These are phyloP conservation scores for Astropecten irregularis DNA, from an alignment of 53 echinoderm and acorn worm species.

Conservation along the genomic window DNA sequence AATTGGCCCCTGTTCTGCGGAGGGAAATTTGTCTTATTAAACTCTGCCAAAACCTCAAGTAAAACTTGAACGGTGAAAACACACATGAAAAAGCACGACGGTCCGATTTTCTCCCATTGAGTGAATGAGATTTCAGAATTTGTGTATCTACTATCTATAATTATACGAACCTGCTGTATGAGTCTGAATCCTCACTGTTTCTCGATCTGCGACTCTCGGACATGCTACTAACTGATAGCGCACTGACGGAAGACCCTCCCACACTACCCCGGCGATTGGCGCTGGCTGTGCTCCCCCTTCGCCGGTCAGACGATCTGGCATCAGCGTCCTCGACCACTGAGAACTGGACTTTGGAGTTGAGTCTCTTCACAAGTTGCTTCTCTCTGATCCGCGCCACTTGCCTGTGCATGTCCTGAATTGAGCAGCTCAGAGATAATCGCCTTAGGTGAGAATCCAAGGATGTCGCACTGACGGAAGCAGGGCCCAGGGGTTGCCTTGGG, in stretches of 20 bases:
- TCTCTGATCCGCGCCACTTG: slow-evolving; percentile 4
- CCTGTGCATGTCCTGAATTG: slow-evolving; percentile 37
- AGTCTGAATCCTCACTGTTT: slow-evolving; percentile 17
- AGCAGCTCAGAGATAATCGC: slow-evolving; percentile 12
- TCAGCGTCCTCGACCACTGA: slow-evolving; percentile 42
- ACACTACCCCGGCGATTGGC: slow-evolving; percentile 1
- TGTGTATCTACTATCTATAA: too few species aligned
- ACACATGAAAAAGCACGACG: too few species aligned
- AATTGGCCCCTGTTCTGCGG: too few species aligned
- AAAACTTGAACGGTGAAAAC: too few species aligned
- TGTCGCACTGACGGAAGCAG: not conserved
- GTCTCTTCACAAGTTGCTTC: slow-evolving; percentile 24
- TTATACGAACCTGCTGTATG: slow-evolving; percentile 30
- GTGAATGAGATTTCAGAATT: too few species aligned
- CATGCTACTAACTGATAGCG: not conserved
- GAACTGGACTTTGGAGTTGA: slow-evolving; percentile 46
- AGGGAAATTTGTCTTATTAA: too few species aligned
- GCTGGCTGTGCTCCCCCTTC: not conserved
- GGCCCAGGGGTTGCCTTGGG: not conserved
- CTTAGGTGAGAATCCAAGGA: slow-evolving; percentile 1
- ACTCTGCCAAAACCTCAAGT: too few species aligned
- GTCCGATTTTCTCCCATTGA: too few species aligned
- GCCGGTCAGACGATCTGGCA: not conserved
- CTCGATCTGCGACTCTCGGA: not conserved
- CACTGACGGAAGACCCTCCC: slow-evolving; percentile 12